Conservation (phyloP, 2,113 vertebrate genomes). For the Nothoprocta perdicaria region DNA sequence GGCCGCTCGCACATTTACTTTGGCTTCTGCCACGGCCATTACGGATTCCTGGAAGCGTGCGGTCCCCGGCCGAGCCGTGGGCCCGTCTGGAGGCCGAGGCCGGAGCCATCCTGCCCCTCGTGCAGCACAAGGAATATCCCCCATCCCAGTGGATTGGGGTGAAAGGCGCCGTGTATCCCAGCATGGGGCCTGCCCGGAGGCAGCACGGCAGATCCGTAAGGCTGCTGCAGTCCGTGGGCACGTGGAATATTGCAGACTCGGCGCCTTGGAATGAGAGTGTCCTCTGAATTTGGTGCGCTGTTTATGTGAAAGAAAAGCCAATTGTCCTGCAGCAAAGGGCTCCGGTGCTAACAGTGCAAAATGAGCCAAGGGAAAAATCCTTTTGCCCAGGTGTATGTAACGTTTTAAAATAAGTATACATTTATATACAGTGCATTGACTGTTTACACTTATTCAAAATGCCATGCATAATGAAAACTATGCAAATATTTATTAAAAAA, state of each 20-base stretch:
- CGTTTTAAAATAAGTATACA: conserved; percentile 39
- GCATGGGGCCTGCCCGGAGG: neutral
- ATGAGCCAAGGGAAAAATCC: conserved; percentile 8
- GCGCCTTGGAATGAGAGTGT: neutral
- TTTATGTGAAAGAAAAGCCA: conserved; percentile 8
- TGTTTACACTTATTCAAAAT: conserved; percentile 49
- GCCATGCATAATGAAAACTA: conserved; percentile 42
- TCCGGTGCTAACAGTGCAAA: conserved; percentile 6
- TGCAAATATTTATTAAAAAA: conserved; percentile 70
- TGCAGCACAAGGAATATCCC: neutral
- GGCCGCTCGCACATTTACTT: conserved; percentile 57
- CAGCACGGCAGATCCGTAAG: neutral
- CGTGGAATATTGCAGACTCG: neutral
- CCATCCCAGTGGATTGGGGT: fast-evolving
- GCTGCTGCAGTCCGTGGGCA: fast-evolving
- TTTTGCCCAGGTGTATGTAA: conserved; percentile 17
- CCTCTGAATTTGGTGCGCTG: neutral
- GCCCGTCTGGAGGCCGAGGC: fast-evolving
- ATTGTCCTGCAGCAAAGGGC: neutral
- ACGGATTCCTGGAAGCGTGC: conserved; percentile 45
- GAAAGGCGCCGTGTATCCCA: neutral
- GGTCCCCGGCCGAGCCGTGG: neutral
- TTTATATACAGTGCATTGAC: conserved; percentile 3
- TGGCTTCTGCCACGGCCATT: conserved; percentile 44
- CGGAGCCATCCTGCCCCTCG: neutral